Percentiles rank a stretch among this genome's conserved stretches.
These are phyloP conservation scores for Montipora foliosa DNA, from an alignment of 64 coral and sea anemone genomes.

Conservation along the genomic window DNA sequence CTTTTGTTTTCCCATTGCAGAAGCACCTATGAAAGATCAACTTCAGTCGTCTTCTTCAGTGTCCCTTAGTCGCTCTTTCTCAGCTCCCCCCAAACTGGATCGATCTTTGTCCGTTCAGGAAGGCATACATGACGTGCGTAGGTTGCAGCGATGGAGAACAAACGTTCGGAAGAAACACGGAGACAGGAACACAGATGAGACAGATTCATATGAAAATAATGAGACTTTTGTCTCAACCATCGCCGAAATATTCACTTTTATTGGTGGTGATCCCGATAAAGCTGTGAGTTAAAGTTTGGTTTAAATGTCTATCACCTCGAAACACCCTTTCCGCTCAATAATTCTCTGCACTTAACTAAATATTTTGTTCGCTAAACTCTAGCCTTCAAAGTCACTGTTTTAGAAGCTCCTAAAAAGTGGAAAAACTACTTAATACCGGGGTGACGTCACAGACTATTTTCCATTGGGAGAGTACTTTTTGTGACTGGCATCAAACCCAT, in stretches of 20 bases:
- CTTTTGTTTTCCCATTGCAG: background rate
- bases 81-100: conserved; percentile 80
- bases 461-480: too few relatives aligned
- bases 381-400: too few relatives aligned
- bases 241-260: conserved; percentile 91
- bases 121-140: conserved; percentile 80
- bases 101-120: conserved; percentile 77
- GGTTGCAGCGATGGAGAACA: conserved; percentile 91
- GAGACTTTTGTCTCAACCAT: conserved; percentile 74
- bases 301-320: background rate
- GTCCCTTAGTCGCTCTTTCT: conserved; percentile 74
- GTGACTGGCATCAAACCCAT: too few relatives aligned
- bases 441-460: too few relatives aligned
- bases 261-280: conserved; percentile 91
- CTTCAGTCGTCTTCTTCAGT: conserved; percentile 16
- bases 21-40: background rate
- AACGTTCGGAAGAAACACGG: conserved; percentile 81
- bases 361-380: background rate
- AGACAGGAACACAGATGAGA: background rate
- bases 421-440: too few relatives aligned
- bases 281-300: conserved; percentile 61
- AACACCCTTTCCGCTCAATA: too few relatives aligned
- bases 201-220: conserved; percentile 10
- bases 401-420: too few relatives aligned
- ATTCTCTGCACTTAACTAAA: too few relatives aligned